Base-by-base conservation (phyloP, 2,797 vertebrate genomes). In the Lates japonicus region DNA sequence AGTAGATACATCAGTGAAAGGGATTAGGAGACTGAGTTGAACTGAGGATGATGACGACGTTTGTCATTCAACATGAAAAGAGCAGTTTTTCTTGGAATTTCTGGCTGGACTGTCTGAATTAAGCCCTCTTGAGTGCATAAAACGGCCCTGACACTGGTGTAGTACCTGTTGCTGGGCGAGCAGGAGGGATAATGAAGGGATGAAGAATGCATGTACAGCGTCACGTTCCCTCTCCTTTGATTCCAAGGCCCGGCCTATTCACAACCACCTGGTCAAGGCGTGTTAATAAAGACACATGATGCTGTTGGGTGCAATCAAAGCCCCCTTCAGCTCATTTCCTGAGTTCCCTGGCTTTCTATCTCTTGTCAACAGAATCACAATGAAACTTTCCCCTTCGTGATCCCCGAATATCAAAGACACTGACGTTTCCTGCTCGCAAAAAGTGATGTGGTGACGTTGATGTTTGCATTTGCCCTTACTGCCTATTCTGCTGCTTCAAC, bases 281-380 rank as follows among this genome's bases (percentile, higher is more conserved):
- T 84, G 89, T 82, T 89, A 76, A 94, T 93, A 91, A 94, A 95
- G 93, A 95, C 94, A 76, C 77, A 77, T 83, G 88, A 92, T 92
- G 91, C 93, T 87, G 82, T 73, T 93, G 90, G 89, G 76, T 84
- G 85, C 95, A 97, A 96, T 97, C 95, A 97, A 95, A 96, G 94
- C 93, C 88, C 88, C 48, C 92, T 92, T 93, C 92, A 94, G 93
- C 94, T 96, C 80, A 97, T 97, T 98, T 98, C 97, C 97, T 97
- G 92, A 90, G 92, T 85, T 93, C 82, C 74, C 84, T 90, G 78
- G 88, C 84, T 82, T 90, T 94, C 93, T 95, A 96, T 96, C 96
- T 96, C 94, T 85, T 97, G 97, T 98, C 97, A 98, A 98, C 96
- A 97, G 90, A 73, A 92, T 93, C 93, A 96, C 97, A 98, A 97